phyloP scores from a whole-genome alignment of 2,888 invertebrate species.

The Pasiphila rectangulata region DNA sequence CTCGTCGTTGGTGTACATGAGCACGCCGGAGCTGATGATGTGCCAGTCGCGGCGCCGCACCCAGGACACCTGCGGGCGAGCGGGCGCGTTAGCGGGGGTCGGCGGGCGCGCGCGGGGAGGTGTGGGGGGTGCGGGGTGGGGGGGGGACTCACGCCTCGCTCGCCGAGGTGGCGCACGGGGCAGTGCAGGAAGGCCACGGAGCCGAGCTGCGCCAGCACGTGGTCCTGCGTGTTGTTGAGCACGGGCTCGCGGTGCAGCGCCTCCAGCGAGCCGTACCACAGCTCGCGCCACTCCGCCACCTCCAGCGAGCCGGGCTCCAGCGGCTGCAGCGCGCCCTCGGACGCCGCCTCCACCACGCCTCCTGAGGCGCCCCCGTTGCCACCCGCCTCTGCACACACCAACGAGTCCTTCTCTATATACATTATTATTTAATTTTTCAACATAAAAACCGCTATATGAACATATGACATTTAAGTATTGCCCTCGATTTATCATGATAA shows the following conservation, averaged over 20 bases:
- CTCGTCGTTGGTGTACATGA: conserved; percentile 95
- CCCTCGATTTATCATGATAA: too few relatives aligned
- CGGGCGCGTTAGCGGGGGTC: neutral
- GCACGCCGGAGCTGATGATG: conserved; percentile 93
- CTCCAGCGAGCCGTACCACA: conserved; percentile 80
- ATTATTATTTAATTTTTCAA: too few relatives aligned
- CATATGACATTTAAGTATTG: too few relatives aligned
- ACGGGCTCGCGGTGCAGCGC: conserved; percentile 66
- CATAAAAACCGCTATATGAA: too few relatives aligned
- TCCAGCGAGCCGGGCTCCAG: conserved; percentile 38
- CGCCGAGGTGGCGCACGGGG: conserved; percentile 87
- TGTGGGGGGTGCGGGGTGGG: neutral
- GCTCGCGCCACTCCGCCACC: conserved; percentile 82
- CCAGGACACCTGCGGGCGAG: conserved; percentile 90
- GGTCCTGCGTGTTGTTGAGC: conserved; percentile 88
- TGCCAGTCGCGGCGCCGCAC: conserved; percentile 95
- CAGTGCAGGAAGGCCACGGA: conserved; percentile 90
- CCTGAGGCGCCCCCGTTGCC: conserved; percentile 11
- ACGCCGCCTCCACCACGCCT: conserved; percentile 19
- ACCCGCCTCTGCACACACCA: neutral
- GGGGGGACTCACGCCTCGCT: conserved; percentile 82
- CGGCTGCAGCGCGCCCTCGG: conserved; percentile 28
- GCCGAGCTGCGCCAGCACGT: conserved; percentile 88
- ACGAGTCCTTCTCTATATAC: neutral
- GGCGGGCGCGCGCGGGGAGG: neutral